Evolutionary conservation across 2,113 vertebrate species (phyloP).

Genomic region (Dendropsophus ebraccatus): DNA sequence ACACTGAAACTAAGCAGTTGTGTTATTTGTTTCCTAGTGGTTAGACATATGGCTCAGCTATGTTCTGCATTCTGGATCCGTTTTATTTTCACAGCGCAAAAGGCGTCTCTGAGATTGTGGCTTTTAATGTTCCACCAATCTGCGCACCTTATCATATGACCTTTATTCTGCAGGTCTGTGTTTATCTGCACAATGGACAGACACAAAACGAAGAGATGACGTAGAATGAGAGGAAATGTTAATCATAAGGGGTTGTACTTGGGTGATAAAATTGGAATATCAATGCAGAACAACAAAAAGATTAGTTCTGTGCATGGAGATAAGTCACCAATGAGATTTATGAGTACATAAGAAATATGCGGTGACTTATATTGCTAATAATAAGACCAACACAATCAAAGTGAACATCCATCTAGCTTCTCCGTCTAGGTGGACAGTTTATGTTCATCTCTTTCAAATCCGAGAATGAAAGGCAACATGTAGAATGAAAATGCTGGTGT

Average conservation of each 20-base stretch:
- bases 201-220: neutral
- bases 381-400: neutral
- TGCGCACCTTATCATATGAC: neutral
- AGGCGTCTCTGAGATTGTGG: neutral
- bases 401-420: too few relatives aligned
- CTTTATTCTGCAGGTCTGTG: neutral
- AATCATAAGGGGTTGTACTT: neutral
- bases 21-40: neutral
- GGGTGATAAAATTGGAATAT: neutral
- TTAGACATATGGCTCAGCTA: neutral
- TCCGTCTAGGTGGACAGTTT: too few relatives aligned
- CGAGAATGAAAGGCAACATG: too few relatives aligned
- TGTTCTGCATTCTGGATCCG: neutral
- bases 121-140: neutral
- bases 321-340: neutral
- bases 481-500: too few relatives aligned
- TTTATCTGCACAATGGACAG: neutral
- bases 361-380: neutral
- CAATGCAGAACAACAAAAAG: neutral
- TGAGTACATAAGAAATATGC: neutral
- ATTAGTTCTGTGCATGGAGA: neutral
- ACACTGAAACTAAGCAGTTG: too few relatives aligned
- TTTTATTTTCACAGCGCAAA: neutral
- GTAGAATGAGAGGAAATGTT: neutral
- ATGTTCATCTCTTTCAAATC: neutral